Evolutionary conservation across 2,888 invertebrate species (phyloP), one percentile per base, ranked within the genome.

Genomic region (Galeruca laticollis): DNA sequence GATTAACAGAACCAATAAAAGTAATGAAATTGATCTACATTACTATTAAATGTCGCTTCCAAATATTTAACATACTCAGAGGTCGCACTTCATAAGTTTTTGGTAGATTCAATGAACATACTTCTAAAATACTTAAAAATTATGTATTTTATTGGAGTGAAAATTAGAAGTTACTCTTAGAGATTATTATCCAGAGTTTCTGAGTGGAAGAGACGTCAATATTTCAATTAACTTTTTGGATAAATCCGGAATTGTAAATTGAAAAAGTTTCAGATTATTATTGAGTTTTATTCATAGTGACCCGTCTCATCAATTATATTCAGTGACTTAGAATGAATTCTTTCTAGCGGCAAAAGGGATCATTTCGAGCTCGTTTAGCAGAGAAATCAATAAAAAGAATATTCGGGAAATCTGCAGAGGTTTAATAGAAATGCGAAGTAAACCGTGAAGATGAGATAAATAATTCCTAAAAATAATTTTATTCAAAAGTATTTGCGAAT

Each of bases 281-380:
- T 71, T 71, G 67, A 69, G 68, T 73, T 74, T 72, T 66, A 74
- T 74, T 73, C 71, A 66, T 68, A 51, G 65, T 65, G 65, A 59
- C 65, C 65, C 62, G 71, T 70, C 71, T 62, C 74, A 72, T 74
- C 71, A 71, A 71, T 74, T 74, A 73, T 69, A 71, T 70, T 61
- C 65, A 69, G 43, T 63, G 65, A 73, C 68, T 70, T 59, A 65
- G 73, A 71, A 71, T 69, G 61, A 68, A 69, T 71, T 69, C 68
- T 64, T 70, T 73, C 71, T 65, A 68, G 54, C 63, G 60, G 71
- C 62, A 66, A 66, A 65, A 64, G 56, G 51, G 67, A 73, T 71
- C 67, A 64, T 62, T 71, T 69, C 68, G 51, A 68, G 61, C 62
- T 71, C 69, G 71, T 68, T 73, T 68, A 59, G 66, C 69, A 64